Evolutionary conservation across 2,888 invertebrate genomes (phyloP).

Genomic region (Noctua fimbriata): DNA sequence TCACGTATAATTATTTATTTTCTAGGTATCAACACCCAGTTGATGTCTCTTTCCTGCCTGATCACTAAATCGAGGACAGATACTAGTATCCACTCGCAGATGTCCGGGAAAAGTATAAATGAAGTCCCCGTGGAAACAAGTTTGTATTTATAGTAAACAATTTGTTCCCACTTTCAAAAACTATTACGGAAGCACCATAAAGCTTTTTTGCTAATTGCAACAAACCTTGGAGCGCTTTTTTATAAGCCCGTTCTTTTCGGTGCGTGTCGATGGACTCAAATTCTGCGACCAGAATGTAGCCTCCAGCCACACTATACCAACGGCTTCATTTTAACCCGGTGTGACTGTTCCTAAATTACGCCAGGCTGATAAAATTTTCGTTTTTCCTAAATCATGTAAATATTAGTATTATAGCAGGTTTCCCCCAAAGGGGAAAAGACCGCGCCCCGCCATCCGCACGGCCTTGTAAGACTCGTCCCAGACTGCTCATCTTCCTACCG

Average conservation of each 20-base stretch:
- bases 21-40: constrained; percentile 34
- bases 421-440: too few relatives aligned
- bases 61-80: constrained; percentile 57
- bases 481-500: too few relatives aligned
- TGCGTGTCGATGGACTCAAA: not conserved
- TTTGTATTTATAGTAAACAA: constrained; percentile 36
- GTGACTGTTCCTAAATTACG: too few relatives aligned
- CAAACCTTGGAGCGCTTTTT: not conserved
- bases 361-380: too few relatives aligned
- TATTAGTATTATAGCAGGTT: too few relatives aligned
- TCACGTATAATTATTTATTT: not conserved
- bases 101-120: constrained; percentile 77
- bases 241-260: not conserved
- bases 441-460: too few relatives aligned
- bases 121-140: constrained; percentile 69
- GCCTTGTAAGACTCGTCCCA: too few relatives aligned
- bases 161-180: not conserved
- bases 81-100: constrained; percentile 33
- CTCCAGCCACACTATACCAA: not conserved
- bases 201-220: not conserved
- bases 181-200: not conserved
- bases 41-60: constrained; percentile 53
- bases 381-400: too few relatives aligned
- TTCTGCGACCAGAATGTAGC: not conserved
- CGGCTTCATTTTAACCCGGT: not conserved